Conservation (phyloP, 1,140 invertebrate genomes). For the Palaemon carinicauda region DNA sequence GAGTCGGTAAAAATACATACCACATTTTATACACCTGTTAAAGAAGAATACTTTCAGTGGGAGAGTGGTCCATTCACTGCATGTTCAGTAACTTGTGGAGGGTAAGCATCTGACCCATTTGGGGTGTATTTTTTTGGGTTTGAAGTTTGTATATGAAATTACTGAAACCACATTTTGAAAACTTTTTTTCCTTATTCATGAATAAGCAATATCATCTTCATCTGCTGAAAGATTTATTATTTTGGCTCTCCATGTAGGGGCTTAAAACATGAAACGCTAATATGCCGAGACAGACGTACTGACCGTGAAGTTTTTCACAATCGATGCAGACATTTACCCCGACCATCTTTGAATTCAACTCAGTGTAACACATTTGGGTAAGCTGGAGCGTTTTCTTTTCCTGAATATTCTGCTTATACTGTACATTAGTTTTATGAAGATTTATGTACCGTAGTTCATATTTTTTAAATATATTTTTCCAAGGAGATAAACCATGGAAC, state of each 20-base stretch:
- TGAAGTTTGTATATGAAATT: background rate
- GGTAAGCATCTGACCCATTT: conserved; percentile 13
- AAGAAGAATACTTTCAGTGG: conserved; percentile 35
- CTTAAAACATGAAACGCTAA: conserved; percentile 56
- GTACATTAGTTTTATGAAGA: too few relatives aligned
- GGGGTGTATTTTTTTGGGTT: background rate
- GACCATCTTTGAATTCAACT: conserved; percentile 65
- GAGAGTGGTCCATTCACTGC: conserved; percentile 46
- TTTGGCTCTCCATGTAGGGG: conserved; percentile 9
- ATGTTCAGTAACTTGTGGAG: conserved; percentile 57
- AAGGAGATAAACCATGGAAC: too few relatives aligned
- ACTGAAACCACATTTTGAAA: too few relatives aligned
- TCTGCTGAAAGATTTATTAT: background rate
- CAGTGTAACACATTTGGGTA: conserved; percentile 67
- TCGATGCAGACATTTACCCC: conserved; percentile 65
- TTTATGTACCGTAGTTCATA: background rate
- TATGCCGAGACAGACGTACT: conserved; percentile 67
- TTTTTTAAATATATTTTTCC: background rate
- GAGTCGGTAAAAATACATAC: conserved; percentile 28
- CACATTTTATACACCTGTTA: background rate
- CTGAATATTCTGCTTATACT: too few relatives aligned
- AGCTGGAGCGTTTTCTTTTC: background rate
- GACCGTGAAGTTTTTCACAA: conserved; percentile 67
- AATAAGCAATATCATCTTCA: too few relatives aligned
- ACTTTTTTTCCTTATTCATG: too few relatives aligned